These are phyloP conservation scores for Cirrhinus molitorella DNA, from an alignment of 2,797 vertebrate species.

Conservation along the genomic window DNA sequence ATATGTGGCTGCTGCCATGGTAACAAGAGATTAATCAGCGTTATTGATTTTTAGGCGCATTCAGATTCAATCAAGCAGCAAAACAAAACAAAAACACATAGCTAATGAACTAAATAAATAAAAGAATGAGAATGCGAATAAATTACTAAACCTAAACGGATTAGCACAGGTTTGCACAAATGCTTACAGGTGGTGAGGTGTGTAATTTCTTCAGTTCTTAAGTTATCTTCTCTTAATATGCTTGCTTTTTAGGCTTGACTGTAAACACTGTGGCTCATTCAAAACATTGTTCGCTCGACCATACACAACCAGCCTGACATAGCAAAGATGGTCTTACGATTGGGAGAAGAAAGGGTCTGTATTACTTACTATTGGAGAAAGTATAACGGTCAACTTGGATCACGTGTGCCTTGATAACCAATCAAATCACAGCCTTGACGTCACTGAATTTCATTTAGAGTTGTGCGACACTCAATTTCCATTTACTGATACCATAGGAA, in stretches of 20 bases:
- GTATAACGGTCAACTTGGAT: too few species aligned
- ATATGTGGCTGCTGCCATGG: slow-evolving; percentile 40
- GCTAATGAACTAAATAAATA: slow-evolving; percentile 29
- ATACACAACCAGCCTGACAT: background rate
- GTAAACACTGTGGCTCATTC: background rate
- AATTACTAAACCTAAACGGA: slow-evolving; percentile 23
- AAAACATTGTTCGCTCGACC: background rate
- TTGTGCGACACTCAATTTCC: too few species aligned
- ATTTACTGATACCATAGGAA: too few species aligned
- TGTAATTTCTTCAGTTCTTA: background rate
- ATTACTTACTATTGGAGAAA: too few species aligned
- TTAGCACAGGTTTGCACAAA: slow-evolving; percentile 17
- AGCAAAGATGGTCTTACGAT: too few species aligned
- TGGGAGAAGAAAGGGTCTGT: too few species aligned
- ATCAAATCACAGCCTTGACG: too few species aligned
- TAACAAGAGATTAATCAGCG: slow-evolving; percentile 42
- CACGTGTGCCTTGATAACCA: too few species aligned
- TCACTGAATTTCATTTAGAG: too few species aligned
- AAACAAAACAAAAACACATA: slow-evolving; percentile 33
- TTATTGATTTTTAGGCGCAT: slow-evolving; percentile 42
- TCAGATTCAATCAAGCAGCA: slow-evolving; percentile 31
- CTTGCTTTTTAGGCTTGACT: background rate
- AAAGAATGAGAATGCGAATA: slow-evolving; percentile 23
- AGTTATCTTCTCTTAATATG: background rate
- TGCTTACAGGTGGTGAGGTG: background rate